A percentile compares a stretch with the other conserved stretches of the same genome.
These are phyloP conservation scores for Sturnus vulgaris DNA, from an alignment of 2,113 vertebrate species.

Conservation along the genomic window DNA sequence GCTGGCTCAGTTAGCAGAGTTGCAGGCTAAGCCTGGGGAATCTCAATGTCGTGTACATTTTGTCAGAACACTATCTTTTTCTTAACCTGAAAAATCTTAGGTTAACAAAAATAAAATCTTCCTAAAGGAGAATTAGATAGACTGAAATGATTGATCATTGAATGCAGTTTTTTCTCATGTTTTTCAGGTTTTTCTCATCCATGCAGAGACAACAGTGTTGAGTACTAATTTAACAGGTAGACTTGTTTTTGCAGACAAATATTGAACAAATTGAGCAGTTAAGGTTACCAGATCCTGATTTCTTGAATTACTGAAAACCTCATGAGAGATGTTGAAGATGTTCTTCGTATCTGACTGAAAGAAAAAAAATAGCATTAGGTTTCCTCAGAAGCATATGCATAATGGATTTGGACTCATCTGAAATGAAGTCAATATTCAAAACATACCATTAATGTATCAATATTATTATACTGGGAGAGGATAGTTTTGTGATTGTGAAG, in stretches of 20 bases:
- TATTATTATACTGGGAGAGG: not conserved
- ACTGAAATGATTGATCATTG: not conserved
- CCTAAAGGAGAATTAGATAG: not conserved
- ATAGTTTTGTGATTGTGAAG: not conserved
- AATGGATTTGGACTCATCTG: not conserved
- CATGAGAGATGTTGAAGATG: not conserved
- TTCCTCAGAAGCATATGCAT: not conserved
- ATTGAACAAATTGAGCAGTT: not conserved
- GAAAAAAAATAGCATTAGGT: not conserved
- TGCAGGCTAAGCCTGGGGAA: not conserved
- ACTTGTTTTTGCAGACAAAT: not conserved
- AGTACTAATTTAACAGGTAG: not conserved
- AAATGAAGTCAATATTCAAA: not conserved
- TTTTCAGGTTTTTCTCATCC: not conserved
- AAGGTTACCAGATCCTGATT: not conserved
- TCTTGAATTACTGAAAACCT: not conserved
- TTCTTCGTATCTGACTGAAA: not conserved
- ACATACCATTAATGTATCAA: not conserved
- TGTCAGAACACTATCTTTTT: not conserved
- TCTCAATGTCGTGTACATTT: not conserved
- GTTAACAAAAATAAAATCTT: not conserved
- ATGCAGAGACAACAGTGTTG: not conserved
- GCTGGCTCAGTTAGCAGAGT: not conserved
- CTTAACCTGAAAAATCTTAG: not conserved
- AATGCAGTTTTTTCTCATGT: not conserved